Conservation (phyloP, 2,888 invertebrate species). For the Orthosia gracilis region DNA sequence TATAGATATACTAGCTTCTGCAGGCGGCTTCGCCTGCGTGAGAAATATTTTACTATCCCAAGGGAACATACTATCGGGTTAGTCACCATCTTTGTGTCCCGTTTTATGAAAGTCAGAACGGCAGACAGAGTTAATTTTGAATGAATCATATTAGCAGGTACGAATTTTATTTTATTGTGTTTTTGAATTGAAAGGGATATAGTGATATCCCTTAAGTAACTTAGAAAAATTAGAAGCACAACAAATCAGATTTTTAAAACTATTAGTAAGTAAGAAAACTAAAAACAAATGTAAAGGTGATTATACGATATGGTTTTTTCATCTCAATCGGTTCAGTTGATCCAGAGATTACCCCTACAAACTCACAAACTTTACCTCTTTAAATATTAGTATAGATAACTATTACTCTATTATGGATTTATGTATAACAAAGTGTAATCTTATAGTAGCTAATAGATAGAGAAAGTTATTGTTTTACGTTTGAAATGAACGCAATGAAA, state of each 20-base stretch:
- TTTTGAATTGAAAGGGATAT: background rate
- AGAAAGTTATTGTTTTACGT: slow-evolving; percentile 1
- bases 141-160: background rate
- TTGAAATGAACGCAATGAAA: background rate
- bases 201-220: background rate
- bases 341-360: too few relatives aligned
- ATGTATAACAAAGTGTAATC: too few relatives aligned
- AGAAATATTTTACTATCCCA: background rate
- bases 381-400: too few relatives aligned
- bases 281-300: too few relatives aligned
- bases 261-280: too few relatives aligned
- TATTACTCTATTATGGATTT: too few relatives aligned
- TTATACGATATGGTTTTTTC: too few relatives aligned
- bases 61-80: background rate
- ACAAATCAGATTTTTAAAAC: too few relatives aligned
- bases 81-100: background rate
- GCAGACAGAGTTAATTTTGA: background rate
- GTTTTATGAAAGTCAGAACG: background rate
- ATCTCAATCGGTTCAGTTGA: too few relatives aligned
- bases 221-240: too few relatives aligned
- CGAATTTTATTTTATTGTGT: background rate
- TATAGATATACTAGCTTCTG: background rate
- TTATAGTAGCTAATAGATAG: too few relatives aligned
- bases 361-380: too few relatives aligned
- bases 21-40: background rate